Evolutionary conservation across 2,113 vertebrate genomes (phyloP).

Genomic region (Calyptommatus sinebrachiatus): DNA sequence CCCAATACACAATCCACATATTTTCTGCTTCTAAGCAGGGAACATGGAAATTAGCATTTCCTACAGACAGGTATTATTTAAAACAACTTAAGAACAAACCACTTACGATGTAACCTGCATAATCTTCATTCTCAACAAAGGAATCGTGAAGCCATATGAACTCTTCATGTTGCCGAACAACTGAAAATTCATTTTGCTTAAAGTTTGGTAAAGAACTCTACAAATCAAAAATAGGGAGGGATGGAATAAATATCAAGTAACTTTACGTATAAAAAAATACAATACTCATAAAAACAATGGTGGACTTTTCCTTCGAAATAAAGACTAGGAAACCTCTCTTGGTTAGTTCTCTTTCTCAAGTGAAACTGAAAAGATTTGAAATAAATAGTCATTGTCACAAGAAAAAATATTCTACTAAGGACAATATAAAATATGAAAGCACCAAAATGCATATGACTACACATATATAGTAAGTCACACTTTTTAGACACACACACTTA

Average conservation of each 20-base stretch:
- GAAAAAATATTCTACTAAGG: not conserved
- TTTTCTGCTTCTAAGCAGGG: constrained; percentile 21
- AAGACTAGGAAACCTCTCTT: not conserved
- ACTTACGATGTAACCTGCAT: constrained; percentile 97
- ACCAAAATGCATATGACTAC: not conserved
- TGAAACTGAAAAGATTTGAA: not conserved
- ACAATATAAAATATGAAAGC: not conserved
- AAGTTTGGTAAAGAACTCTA: constrained; percentile 98
- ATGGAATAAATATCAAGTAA: not conserved
- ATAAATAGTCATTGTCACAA: not conserved
- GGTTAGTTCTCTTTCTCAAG: not conserved
- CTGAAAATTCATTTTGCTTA: constrained; percentile 97
- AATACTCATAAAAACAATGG: not conserved
- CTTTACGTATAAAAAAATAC: not conserved
- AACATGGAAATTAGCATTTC: not conserved
- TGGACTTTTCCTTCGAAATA: not conserved
- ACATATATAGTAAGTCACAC: not conserved
- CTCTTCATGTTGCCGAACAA: constrained; percentile 96
- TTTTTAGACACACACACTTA: not conserved
- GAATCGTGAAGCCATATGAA: constrained; percentile 99
- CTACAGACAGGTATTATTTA: constrained; percentile 20
- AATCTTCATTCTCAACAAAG: constrained; percentile 97
- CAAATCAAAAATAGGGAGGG: constrained; percentile 31
- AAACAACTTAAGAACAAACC: not conserved
- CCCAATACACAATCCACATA: no score